A percentile compares a stretch with the other conserved stretches of the same genome.
These are phyloP conservation scores for Drosophila biarmipes DNA, from an alignment of 1,140 invertebrate genomes.

Conservation along the genomic window DNA sequence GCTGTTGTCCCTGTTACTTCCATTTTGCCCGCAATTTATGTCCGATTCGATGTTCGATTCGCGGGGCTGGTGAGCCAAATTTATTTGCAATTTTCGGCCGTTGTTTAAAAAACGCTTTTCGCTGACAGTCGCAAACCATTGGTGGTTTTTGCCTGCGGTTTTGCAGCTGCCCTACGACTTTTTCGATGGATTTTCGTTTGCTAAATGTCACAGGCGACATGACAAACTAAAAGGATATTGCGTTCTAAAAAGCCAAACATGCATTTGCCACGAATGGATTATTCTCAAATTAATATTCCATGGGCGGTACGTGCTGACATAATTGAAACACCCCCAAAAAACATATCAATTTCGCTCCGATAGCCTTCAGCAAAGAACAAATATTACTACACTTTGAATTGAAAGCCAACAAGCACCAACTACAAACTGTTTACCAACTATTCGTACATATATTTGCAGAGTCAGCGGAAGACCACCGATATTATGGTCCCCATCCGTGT, in stretches of 20 bases:
- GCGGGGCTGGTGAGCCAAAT: slow-evolving; percentile 29
- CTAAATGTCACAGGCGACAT: slow-evolving; percentile 32
- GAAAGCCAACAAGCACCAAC: slow-evolving; percentile 15
- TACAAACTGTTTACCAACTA: slow-evolving; percentile 21
- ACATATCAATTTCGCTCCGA: slow-evolving; percentile 31
- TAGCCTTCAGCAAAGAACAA: slow-evolving; percentile 38
- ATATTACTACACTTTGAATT: slow-evolving; percentile 19
- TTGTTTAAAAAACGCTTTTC: slow-evolving; percentile 33
- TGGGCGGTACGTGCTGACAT: slow-evolving; percentile 15
- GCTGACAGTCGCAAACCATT: slow-evolving; percentile 26
- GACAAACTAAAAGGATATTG: slow-evolving; percentile 30
- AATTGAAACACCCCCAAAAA: slow-evolving; percentile 27
- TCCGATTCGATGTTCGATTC: slow-evolving; percentile 27
- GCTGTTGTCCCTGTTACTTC: slow-evolving; percentile 2
- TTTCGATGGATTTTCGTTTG: slow-evolving; percentile 27
- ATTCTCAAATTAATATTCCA: slow-evolving; percentile 28
- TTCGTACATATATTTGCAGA: slow-evolving; percentile 8
- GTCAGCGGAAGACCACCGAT: slow-evolving; percentile 18
- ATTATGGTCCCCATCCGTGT: slow-evolving; percentile 26
- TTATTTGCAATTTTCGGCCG: slow-evolving; percentile 46
- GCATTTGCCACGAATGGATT: slow-evolving; percentile 21
- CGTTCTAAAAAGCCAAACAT: slow-evolving; percentile 41
- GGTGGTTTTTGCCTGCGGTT: slow-evolving; percentile 29
- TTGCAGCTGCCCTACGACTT: slow-evolving; percentile 23
- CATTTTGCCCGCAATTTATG: slow-evolving; percentile 31